A percentile compares a stretch with the other conserved stretches of the same genome.
phyloP scores from a whole-genome alignment of 2,113 vertebrate genomes.

The Isurus oxyrinchus region DNA sequence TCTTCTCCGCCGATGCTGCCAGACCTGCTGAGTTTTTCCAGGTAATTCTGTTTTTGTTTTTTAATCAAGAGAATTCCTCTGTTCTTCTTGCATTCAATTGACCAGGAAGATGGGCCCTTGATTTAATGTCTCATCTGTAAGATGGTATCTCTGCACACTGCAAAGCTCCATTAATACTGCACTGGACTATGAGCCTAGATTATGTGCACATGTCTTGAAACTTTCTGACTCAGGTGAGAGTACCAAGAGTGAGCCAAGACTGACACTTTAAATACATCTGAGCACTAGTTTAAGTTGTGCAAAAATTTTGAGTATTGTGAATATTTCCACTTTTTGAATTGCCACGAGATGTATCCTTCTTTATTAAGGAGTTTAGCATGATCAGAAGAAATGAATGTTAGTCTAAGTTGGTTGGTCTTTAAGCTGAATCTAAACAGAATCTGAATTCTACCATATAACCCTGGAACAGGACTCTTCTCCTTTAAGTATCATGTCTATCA shows the following conservation, averaged over 20 bases:
- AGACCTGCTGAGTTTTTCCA: too few species aligned
- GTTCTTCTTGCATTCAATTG: not conserved
- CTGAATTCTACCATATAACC: not conserved
- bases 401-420: not conserved
- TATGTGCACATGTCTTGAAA: not conserved
- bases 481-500: too few species aligned
- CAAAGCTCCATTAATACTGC: not conserved
- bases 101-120: not conserved
- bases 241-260: not conserved
- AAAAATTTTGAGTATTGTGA: not conserved
- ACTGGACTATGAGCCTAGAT: not conserved
- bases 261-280: not conserved
- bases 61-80: not conserved
- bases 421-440: not conserved
- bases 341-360: too few species aligned
- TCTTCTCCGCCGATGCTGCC: too few species aligned
- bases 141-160: not conserved
- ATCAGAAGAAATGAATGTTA: not conserved
- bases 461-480: not conserved
- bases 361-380: too few species aligned
- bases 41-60: too few species aligned
- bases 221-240: not conserved
- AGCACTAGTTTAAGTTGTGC: not conserved
- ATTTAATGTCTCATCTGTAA: not conserved
- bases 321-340: not conserved